Base-by-base conservation (phyloP, 2,888 invertebrate species). In the Harpagoxenus sublaevis region DNA sequence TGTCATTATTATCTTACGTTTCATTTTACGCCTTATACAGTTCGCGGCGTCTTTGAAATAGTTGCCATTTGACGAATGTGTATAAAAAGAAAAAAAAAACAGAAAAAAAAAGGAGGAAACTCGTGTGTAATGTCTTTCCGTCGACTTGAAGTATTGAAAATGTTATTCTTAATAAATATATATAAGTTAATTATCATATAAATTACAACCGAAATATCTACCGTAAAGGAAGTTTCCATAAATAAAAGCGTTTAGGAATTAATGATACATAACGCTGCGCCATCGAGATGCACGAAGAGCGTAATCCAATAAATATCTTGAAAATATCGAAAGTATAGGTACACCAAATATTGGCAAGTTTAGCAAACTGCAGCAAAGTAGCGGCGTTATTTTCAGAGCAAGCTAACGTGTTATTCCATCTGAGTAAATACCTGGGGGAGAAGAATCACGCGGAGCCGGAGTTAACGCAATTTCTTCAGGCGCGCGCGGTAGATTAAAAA, bases 401-500 rank as follows among this genome's bases (percentile, higher is more conserved):
- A 57, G n/a, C 66, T 55, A 62, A 18, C 39, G n/a, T 31, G 57
- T 70, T 70, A 60, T 60, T 70, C 12, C 48, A 42, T 31, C 31
- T 9, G 55, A 35, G 79, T 68, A 70, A 79, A 70, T 79, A 68
- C 10, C 57, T 73, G 48, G 6, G 65, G 35, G 60, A 63, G 53
- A 60, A 63, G 35, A 62, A 55, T 65, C 60, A n/a, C 42, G 18
- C 42, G 31, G 15, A 35, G 18, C 31, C 31, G 48, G 71, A 71
- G 75, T 65, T 88, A 83, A 87, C 81, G 78, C 65, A 82, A 86
- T 86, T 85, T 85, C 83, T 84, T 84, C 74, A 65, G 66, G 57
- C 73, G 65, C 83, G 74, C 75, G 77, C 35, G 79, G 75, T 42
- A 48, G 84, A 84, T 86, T 85, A 86, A 88, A 89, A 88, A 85